phyloP scores from a whole-genome alignment of 2,797 vertebrate genomes.

The Lutjanus argentimaculatus region DNA sequence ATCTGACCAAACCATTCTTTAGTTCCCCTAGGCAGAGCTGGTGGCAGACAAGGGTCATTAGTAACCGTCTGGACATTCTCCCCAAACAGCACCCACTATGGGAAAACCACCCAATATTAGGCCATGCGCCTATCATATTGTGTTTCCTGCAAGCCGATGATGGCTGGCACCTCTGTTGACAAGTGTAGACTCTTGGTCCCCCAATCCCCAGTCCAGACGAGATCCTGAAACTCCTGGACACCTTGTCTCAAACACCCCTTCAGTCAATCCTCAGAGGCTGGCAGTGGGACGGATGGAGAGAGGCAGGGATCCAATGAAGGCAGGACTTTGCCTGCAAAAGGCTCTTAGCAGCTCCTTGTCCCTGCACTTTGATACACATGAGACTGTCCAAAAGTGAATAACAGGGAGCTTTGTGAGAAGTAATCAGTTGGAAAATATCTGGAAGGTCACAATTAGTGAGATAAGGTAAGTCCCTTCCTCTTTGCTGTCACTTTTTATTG shows the following conservation, averaged over 20 bases:
- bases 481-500: constrained; percentile 14
- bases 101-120: constrained; percentile 66
- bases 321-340: constrained; percentile 32
- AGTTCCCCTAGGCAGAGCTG: constrained; percentile 53
- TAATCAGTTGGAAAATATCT: constrained; percentile 63
- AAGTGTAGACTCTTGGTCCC: constrained; percentile 64
- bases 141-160: constrained; percentile 69
- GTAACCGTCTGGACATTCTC: constrained; percentile 70
- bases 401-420: constrained; percentile 50
- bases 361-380: constrained; percentile 53
- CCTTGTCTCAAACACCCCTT: constrained; percentile 53
- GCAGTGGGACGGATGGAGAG: constrained; percentile 33
- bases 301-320: constrained; percentile 49
- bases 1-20: constrained; percentile 54
- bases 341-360: constrained; percentile 69
- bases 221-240: constrained; percentile 62
- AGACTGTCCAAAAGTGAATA: constrained; percentile 57
- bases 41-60: constrained; percentile 75
- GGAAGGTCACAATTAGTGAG: constrained; percentile 44
- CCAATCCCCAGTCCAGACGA: constrained; percentile 58
- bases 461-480: constrained; percentile 7
- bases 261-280: constrained; percentile 58
- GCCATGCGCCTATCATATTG: constrained; percentile 71
- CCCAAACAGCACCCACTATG: constrained; percentile 62
- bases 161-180: constrained; percentile 74